These are phyloP conservation scores for Pithys albifrons DNA, from an alignment of 2,113 vertebrate genomes.

Conservation along the genomic window DNA sequence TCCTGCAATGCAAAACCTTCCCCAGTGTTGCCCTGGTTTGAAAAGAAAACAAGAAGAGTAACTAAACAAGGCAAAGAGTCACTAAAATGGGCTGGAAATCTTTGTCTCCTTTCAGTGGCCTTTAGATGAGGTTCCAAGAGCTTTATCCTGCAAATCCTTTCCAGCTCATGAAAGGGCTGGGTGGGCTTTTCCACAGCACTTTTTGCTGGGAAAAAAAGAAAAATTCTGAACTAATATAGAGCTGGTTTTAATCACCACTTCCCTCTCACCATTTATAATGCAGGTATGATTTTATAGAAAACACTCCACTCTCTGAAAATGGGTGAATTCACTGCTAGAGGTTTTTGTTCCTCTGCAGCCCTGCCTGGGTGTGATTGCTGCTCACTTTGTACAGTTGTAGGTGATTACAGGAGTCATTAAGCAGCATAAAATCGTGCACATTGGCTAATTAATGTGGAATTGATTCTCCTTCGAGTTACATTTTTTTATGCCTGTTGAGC, in stretches of 20 bases:
- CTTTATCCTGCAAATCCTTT: neutral
- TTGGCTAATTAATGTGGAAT: conserved; percentile 47
- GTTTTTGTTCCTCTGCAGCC: neutral
- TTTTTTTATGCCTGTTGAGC: conserved; percentile 19
- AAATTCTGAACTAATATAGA: neutral
- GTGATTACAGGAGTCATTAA: conserved; percentile 60
- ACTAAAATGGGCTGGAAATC: neutral
- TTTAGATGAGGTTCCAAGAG: neutral
- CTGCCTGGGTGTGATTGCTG: neutral
- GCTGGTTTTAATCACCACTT: neutral
- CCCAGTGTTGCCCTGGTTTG: accelerated
- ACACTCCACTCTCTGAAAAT: neutral
- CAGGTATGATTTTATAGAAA: neutral
- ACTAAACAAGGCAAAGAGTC: neutral
- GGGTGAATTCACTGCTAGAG: neutral
- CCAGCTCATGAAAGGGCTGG: neutral
- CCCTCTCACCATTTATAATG: neutral
- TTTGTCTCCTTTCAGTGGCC: neutral
- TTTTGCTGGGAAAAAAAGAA: neutral
- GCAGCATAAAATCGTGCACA: conserved; percentile 40
- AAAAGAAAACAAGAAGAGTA: neutral
- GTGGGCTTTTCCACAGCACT: neutral
- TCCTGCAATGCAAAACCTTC: neutral
- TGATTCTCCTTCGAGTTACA: conserved; percentile 9
- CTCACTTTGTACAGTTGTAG: conserved; percentile 5